A percentile compares a stretch with the other conserved stretches of the same genome.
Evolutionary conservation across 1,140 invertebrate genomes (phyloP).

Genomic region (Drosophila punjabiensis): DNA sequence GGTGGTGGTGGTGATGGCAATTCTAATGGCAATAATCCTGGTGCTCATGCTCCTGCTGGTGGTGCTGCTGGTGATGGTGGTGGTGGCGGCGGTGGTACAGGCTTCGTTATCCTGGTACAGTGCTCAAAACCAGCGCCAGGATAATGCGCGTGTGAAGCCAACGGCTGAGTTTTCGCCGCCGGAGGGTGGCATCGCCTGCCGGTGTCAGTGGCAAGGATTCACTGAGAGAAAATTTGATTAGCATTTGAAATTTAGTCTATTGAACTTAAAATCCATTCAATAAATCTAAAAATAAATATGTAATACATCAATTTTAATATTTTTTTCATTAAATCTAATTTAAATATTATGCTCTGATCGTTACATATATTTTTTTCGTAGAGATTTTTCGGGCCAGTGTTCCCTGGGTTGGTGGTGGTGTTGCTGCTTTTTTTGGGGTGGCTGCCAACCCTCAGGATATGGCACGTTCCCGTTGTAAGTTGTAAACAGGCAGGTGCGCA

Average conservation of each 20-base stretch:
- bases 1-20: slow-evolving; percentile 40
- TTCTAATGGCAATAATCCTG: slow-evolving; percentile 30
- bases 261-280: background rate
- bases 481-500: slow-evolving; percentile 79
- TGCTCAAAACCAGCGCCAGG: slow-evolving; percentile 67
- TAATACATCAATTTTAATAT: no score
- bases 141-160: slow-evolving; percentile 69
- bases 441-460: slow-evolving; percentile 78
- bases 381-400: slow-evolving; percentile 23
- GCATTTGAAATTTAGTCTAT: background rate
- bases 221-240: slow-evolving; percentile 2
- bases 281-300: background rate
- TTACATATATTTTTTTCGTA: background rate
- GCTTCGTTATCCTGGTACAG: slow-evolving; percentile 65
- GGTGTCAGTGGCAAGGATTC: slow-evolving; percentile 10
- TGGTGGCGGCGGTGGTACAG: slow-evolving; percentile 19
- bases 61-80: slow-evolving; percentile 27
- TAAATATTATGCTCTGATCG: background rate
- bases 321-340: background rate
- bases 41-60: slow-evolving; percentile 21
- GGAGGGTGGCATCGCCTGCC: slow-evolving; percentile 60
- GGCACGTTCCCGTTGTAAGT: slow-evolving; percentile 80
- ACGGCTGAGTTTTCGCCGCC: slow-evolving; percentile 57
- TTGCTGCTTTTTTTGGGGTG: slow-evolving; percentile 62
- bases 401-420: slow-evolving; percentile 42